Evolutionary conservation across 2,888 invertebrate genomes (phyloP), one percentile per base, ranked within the genome.

Genomic region (Dasypogon diadema): DNA sequence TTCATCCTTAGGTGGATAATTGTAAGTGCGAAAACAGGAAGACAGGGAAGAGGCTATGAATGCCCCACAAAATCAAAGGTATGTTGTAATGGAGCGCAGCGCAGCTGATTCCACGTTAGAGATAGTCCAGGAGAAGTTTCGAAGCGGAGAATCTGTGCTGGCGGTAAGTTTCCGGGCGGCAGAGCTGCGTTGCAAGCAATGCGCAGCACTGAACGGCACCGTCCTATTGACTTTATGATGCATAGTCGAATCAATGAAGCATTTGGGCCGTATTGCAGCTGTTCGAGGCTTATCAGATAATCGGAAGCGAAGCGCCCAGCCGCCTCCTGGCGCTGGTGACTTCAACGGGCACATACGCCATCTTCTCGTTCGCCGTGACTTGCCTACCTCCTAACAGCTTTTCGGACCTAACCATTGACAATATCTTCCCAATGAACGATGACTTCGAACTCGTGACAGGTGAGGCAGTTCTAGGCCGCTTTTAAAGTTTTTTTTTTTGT

Each of bases 321-420:
- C 84, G 85, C 0, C 75, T 86, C 2, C 78, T 86, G 37, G 82
- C 84, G 12, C 79, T 86, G 14, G 85, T 86, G 0, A 82, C 82
- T 5, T 84, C 85, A 2, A 79, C 79, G 2, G 84, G 84, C 10
- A 84, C 85, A 0, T 84, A 82, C 75, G 86, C 85, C 2, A 80
- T 86, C 34, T 82, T 86, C 12, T 83, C 85, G n/a, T 82, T 86
- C 70, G 81, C 81, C 14, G 79, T 83, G 1, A 77, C 81, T 2
- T 83, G 84, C 48, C 80, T 82, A 81, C 92, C 92, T 80, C 92
- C 93, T 18, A 90, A 89, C 83, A 90, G 91, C 75, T 91, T 92
- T 82, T 91, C 91, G 70, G 95, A 95, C 86, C 88, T 96, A 80
- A 91, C 92, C 12, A 90, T 95, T 81, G 94, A 95, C 86, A 91